Evolutionary conservation across 2,797 vertebrate genomes (phyloP), one percentile per base, ranked within the genome.

Genomic region (Malurus splendens): DNA sequence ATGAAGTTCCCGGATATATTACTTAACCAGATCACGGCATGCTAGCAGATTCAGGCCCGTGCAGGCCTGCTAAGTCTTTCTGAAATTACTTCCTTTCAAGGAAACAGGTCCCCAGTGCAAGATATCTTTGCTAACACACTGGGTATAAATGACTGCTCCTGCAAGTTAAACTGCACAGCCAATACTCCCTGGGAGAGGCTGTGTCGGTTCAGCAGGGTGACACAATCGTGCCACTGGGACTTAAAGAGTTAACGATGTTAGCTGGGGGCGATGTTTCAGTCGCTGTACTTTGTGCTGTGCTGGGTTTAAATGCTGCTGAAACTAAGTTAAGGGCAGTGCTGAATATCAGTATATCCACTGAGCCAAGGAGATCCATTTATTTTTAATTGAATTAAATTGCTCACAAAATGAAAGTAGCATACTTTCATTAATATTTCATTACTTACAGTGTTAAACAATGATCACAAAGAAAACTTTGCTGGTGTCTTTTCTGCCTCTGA

Each of bases 371-470:
- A 97, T 96, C 96, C 96, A 97, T 97, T 98, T 97, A 97, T 98
- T 97, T 98, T 98, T 98, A 97, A 98, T 97, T 98, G 97, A 98
- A 98, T 97, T 97, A 97, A 98, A 98, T 97, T 97, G 97, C 96
- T 97, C 96, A 97, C 97, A 97, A 97, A 98, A 97, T 97, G 96
- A 96, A 97, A 97, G 97, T 95, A 96, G 94, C 97, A 95, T 97
- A 97, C 96, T 97, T 97, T 96, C 97, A 97, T 98, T 97, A 97
- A 98, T 97, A 97, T 97, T 98, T 97, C 95, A 98, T 97, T 97
- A 94, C 94, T 95, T 95, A 93, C 95, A 95, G 93, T 95, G 97
- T 98, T 98, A 97, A 97, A 96, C 96, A 97, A 96, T 95, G 95
- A 97, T 97, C 95, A 94, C 95, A 96, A 97, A 97, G 94, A 97